Percentiles rank a stretch among this genome's conserved stretches.
phyloP scores from a whole-genome alignment of 2,797 vertebrate genomes.

The Lophotriccus pileatus region DNA sequence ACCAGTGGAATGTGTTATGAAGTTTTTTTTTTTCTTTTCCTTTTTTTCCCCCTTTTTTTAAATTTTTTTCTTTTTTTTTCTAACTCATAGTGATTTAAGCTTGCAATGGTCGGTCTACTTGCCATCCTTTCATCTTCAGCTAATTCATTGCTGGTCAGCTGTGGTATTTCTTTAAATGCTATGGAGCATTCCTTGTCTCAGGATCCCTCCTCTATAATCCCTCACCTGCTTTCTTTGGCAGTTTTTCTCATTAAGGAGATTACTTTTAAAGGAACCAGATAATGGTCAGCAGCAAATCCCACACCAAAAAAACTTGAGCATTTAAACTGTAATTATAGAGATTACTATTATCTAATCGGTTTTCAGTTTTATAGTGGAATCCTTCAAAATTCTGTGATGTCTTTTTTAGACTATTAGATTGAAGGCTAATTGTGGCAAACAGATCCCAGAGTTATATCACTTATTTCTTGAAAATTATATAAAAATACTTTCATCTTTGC shows the following conservation, averaged over 20 bases:
- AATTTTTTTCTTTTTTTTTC: not conserved
- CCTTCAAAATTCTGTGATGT: not conserved
- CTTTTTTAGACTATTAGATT: not conserved
- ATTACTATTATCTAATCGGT: not conserved
- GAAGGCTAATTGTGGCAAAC: not conserved
- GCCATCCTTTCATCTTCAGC: slow-evolving; percentile 66
- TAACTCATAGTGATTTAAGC: slow-evolving; percentile 74
- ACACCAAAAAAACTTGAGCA: not conserved
- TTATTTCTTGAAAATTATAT: not conserved
- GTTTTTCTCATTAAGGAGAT: slow-evolving; percentile 69
- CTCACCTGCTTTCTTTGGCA: slow-evolving; percentile 38
- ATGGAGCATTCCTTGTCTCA: slow-evolving; percentile 33
- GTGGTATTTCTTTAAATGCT: slow-evolving; percentile 72
- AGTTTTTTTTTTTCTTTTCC: slow-evolving; percentile 44
- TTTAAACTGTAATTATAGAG: not conserved
- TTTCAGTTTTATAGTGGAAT: not conserved
- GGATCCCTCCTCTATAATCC: slow-evolving; percentile 22
- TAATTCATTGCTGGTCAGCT: slow-evolving; percentile 73
- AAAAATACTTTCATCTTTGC: not conserved
- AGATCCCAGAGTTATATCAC: not conserved
- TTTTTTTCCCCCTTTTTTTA: not conserved
- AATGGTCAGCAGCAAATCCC: slow-evolving; percentile 29
- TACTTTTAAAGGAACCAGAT: slow-evolving; percentile 80
- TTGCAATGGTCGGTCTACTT: slow-evolving; percentile 70
- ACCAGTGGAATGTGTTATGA: slow-evolving; percentile 77